These are phyloP conservation scores for Liasis olivaceus DNA, from an alignment of 2,797 vertebrate species.

Conservation along the genomic window DNA sequence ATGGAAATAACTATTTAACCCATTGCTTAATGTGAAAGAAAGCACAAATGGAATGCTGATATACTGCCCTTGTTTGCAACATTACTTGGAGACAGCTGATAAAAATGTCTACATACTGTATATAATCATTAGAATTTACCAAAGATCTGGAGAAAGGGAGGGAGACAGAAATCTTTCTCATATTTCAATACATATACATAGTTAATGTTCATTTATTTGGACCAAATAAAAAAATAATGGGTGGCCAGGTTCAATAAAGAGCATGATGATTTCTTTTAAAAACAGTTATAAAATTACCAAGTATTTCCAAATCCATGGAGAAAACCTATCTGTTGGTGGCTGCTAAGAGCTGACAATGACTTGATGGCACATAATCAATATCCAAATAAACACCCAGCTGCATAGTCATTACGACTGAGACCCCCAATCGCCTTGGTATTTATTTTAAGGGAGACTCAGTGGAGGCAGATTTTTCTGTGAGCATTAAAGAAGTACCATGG, in stretches of 20 bases:
- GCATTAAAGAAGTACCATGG: background rate
- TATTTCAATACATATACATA: conserved; percentile 10
- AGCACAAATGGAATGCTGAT: conserved; percentile 45
- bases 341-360: background rate
- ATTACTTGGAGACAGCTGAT: conserved; percentile 53
- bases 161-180: conserved; percentile 25
- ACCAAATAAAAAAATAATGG: background rate
- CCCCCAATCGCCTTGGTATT: background rate
- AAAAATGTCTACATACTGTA: conserved; percentile 53
- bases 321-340: background rate
- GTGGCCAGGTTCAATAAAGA: background rate
- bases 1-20: conserved; percentile 59
- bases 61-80: conserved; percentile 57
- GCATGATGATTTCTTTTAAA: background rate
- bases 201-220: conserved; percentile 37
- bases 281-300: background rate
- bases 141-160: conserved; percentile 29
- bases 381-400: background rate
- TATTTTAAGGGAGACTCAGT: background rate
- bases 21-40: conserved; percentile 61
- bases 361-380: background rate
- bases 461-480: background rate
- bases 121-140: conserved; percentile 52
- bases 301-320: background rate
- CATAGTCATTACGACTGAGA: background rate